These are phyloP conservation scores for Muraenolepis orangiensis DNA, from an alignment of 2,797 vertebrate genomes.

Conservation along the genomic window DNA sequence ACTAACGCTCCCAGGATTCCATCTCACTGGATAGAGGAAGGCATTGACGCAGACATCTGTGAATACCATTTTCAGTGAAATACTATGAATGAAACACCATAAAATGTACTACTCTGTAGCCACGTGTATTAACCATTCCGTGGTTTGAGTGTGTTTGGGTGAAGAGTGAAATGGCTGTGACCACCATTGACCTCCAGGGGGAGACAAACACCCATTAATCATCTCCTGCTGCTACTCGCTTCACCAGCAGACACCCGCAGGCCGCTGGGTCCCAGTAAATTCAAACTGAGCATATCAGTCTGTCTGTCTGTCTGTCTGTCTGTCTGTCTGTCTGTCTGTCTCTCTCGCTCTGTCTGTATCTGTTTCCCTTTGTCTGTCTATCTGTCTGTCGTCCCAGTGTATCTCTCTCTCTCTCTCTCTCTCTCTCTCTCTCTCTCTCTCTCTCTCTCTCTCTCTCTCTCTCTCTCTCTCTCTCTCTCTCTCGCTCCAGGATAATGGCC, in stretches of 20 bases:
- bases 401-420: neutral
- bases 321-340: neutral
- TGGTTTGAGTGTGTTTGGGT: too few relatives aligned
- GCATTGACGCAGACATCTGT: neutral
- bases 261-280: neutral
- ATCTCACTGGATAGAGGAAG: neutral
- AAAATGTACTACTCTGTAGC: too few relatives aligned
- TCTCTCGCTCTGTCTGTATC: neutral
- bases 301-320: neutral
- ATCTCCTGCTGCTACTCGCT: neutral
- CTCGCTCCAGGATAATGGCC: constrained; percentile 6
- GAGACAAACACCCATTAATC: constrained; percentile 31
- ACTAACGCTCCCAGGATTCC: neutral
- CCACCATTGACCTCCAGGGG: constrained; percentile 39
- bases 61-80: neutral
- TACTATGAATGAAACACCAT: too few relatives aligned
- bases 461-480: neutral
- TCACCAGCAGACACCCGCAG: neutral
- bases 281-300: neutral
- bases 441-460: neutral
- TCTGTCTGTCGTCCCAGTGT: neutral
- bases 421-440: neutral
- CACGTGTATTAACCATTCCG: too few relatives aligned
- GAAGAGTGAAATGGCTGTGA: neutral
- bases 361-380: neutral